These are phyloP conservation scores for Drosophila trapezifrons DNA, from an alignment of 1,140 invertebrate species.

Conservation along the genomic window DNA sequence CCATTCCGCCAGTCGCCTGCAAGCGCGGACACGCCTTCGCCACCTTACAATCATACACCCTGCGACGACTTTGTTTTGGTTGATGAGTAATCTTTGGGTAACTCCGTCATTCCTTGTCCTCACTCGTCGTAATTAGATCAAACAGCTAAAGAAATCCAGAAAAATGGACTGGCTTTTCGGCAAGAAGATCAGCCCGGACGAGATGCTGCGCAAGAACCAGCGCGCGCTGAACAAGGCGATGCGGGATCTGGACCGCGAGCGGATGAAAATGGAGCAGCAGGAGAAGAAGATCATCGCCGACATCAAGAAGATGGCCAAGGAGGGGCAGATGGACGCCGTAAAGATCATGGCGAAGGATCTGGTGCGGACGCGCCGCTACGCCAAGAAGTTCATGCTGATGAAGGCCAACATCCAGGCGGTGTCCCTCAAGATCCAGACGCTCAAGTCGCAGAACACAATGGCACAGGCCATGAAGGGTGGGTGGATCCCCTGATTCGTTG, in stretches of 20 bases:
- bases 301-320: constrained; percentile 99
- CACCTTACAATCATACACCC: constrained; percentile 30
- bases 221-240: constrained; percentile 99
- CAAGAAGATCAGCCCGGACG: constrained; percentile 97
- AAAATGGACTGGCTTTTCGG: constrained; percentile 99
- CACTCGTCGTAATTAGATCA: constrained; percentile 33
- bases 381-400: constrained; percentile 99
- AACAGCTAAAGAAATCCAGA: constrained; percentile 18
- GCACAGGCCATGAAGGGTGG: constrained; percentile 98
- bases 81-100: constrained; percentile 71
- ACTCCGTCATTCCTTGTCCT: constrained; percentile 49
- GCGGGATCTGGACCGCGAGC: constrained; percentile 97
- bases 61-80: constrained; percentile 57
- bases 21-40: background rate
- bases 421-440: constrained; percentile 98
- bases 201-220: constrained; percentile 99
- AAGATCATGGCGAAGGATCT: constrained; percentile 99
- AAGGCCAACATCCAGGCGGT: constrained; percentile 99
- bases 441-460: constrained; percentile 99
- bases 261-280: constrained; percentile 98
- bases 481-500: constrained; percentile 19
- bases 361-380: constrained; percentile 96
- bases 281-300: constrained; percentile 99
- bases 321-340: constrained; percentile 99
- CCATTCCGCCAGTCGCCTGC: background rate